Evolutionary conservation across 2,888 invertebrate genomes (phyloP), one percentile per base, ranked within the genome.

Genomic region (Chrysotoxum bicinctum): DNA sequence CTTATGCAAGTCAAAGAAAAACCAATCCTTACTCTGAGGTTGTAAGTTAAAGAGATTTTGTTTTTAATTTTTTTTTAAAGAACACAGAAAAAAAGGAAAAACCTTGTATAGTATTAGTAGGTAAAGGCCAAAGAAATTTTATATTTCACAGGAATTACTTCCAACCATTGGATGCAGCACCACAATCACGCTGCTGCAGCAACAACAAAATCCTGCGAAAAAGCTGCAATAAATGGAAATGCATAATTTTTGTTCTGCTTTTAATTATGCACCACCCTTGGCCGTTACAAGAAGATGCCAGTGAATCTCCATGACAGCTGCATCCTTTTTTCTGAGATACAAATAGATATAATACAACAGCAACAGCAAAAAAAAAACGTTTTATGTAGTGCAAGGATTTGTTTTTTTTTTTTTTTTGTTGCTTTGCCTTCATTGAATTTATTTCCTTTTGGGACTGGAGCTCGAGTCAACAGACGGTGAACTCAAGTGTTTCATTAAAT

Each of bases 401-500:
- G 19, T 16, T 19, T 14, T 54, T 66, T 62, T 66, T 58, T 52
- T 5, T 68, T 8, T 32, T 26, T 26, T 26, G 26, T 2, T 56
- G 12, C 12, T 16, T 60, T 64, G 45, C 60, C 30, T 66, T 75
- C 68, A 75, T 72, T 68, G 60, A 62, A 76, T 76, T 76, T 73
- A 62, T 76, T 72, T 72, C 37, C 35, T 62, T 76, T 72, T 75
- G 30, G 37, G 10, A 43, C 14, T 37, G 14, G 35, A 37, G 35
- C 32, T 10, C 76, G 23, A 68, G 43, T 54, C 85, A 68, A 72
- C 68, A 77, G 72, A 80, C 76, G 72, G 72, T 76, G 68, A 69
- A 73, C 72, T 73, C 72, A 81, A 85, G 80, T 69, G 80, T 69
- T 81, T 73, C 69, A 80, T 85, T 81, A 62, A 85, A 81, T 76